Base-by-base conservation (phyloP, 2,888 invertebrate species). In the Andrena dorsata region DNA sequence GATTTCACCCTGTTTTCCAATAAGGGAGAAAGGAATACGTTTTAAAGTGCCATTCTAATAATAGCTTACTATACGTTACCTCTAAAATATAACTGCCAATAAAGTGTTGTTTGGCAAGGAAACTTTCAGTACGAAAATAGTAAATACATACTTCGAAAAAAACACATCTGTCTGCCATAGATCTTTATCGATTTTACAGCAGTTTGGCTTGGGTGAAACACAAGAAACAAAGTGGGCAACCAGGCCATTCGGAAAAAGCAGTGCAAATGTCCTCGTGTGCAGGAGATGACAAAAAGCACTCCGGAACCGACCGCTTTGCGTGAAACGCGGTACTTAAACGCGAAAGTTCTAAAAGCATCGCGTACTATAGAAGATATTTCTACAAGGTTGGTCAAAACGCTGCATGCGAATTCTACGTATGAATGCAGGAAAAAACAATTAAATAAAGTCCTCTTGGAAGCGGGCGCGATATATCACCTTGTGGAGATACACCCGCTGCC, bases 231-330 rank as follows among this genome's bases (percentile, higher is more conserved):
- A 79, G 35, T 49, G 53, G 26, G 47, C 51, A 69, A 65, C 63
- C 60, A 60, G 61, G 51, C 20, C 75, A 75, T 60, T 60, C 8
- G 41, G 1, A 28, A 41, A 49, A 69, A 41, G 69, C 32, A 13
- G 2, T 23, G 16, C 51, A 47, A 69, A 74, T 53, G 47, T 64
- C 41, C 26, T 16, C 10, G 20, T 51, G 8, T 20, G 51, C 2
- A 49, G 51, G n/a, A 28, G 66, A 73, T 64, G 28, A 65, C 66
- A 28, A 47, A 68, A 60, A 47, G 35, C 53, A 76, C 75, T 77
- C 30, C 49, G 47, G 30, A 68, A 26, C 0, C 68, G 13, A 35
- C 10, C 26, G 30, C 41, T 72, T 69, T 72, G 56, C 71, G 64
- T 41, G 61, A 35, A 41, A 56, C 20, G 20, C 30, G 16, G 4